These are phyloP conservation scores for Panzeria rudis DNA, from an alignment of 2,888 invertebrate genomes.

Conservation along the genomic window DNA sequence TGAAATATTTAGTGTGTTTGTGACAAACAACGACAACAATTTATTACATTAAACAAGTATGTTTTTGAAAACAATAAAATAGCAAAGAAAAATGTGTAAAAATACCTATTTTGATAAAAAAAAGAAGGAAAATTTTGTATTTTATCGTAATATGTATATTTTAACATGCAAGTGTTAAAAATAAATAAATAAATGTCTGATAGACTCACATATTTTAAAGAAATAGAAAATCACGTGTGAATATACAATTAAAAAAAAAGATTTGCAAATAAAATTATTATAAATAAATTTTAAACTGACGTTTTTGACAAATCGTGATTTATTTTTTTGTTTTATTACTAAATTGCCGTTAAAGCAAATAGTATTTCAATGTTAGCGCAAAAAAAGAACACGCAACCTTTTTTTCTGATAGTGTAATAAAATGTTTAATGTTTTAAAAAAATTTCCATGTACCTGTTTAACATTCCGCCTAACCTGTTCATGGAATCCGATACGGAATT, in stretches of 20 bases:
- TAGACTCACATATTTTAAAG: no score
- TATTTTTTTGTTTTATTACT: neutral
- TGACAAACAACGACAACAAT: slow-evolving; percentile 19
- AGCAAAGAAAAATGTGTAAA: neutral
- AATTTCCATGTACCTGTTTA: no score
- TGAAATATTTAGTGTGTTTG: neutral
- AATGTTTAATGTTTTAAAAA: no score
- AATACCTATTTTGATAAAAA: no score
- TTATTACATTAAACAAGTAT: slow-evolving; percentile 9
- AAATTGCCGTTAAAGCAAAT: neutral
- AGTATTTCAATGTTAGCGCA: neutral
- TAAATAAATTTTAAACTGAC: neutral
- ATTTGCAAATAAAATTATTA: neutral
- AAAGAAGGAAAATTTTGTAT: no score
- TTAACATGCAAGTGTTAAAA: no score
- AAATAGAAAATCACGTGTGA: neutral
- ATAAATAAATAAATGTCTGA: no score
- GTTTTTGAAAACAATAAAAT: neutral
- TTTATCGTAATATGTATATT: no score
- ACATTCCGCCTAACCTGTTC: no score
- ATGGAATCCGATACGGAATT: no score
- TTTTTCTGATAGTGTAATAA: no score
- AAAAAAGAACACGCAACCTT: neutral
- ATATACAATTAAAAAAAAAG: neutral
- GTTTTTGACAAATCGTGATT: neutral